Percentiles rank a stretch among this genome's conserved stretches.
phyloP scores from a whole-genome alignment of 2,797 vertebrate genomes.

The Phataginus tricuspis region DNA sequence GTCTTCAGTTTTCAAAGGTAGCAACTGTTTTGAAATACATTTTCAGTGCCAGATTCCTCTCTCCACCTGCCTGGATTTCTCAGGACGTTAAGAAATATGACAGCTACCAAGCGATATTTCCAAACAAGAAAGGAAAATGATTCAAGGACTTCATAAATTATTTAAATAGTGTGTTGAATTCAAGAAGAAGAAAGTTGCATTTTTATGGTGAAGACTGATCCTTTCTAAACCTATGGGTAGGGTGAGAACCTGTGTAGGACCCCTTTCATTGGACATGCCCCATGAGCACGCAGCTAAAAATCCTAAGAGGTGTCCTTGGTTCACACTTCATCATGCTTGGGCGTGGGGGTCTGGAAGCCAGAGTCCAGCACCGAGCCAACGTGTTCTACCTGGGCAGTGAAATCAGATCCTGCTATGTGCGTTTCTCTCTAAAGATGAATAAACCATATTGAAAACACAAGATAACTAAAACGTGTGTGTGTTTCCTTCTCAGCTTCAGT shows the following conservation, averaged over 20 bases:
- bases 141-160: background rate
- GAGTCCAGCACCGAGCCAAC: background rate
- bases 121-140: background rate
- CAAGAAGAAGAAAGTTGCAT: background rate
- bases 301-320: background rate
- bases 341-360: background rate
- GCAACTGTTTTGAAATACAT: background rate
- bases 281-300: fast-evolving
- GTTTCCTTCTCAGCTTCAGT: background rate
- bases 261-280: background rate
- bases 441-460: background rate
- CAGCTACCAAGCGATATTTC: background rate
- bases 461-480: no score
- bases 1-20: background rate
- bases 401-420: background rate
- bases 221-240: background rate
- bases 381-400: background rate
- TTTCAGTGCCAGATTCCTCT: background rate
- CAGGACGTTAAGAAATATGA: background rate
- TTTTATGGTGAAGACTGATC: background rate
- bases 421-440: background rate
- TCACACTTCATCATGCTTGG: background rate
- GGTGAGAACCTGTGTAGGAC: background rate
- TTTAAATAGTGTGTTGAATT: background rate
- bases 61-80: background rate